Evolutionary conservation across 2,888 invertebrate species (phyloP), one percentile per base, ranked within the genome.

Genomic region (Nephrotoma guestfalica): DNA sequence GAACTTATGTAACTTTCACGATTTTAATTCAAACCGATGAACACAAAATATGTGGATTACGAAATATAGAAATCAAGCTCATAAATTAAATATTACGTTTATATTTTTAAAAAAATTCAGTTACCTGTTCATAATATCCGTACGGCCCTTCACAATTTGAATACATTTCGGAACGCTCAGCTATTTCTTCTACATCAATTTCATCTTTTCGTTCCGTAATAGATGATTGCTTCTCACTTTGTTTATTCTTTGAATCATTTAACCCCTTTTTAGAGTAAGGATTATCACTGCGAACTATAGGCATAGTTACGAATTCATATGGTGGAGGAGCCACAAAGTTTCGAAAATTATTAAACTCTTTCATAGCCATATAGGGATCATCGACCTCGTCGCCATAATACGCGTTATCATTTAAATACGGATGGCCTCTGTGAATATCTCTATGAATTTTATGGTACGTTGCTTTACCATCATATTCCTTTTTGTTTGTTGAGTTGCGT

Each of bases 271-370:
- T 88, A 86, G 40, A 15, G 15, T 18, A 13, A 15, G 41, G 11
- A 88, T 90, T 90, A 71, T 71, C 71, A 11, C 30, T 71, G 86
- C 89, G 89, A 86, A 88, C 89, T 86, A 88, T 88, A 86, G 89
- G 89, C 88, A 89, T 88, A 30, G 90, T 88, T 15, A 89, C 88
- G 87, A 88, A 89, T 83, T 90, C 89, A 30, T 89, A 88, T 6
- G 88, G 87, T 1, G 89, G 88, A 9, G 89, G 88, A 40, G 84
- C 84, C 13, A 41, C 84, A 41, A 84, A 84, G 41, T 84, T 84
- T 6, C 84, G 41, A 41, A 84, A 41, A 42, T 42, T 84, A 41
- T 84, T 84, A n/a, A 15, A 84, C 6, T 84, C 84, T 9, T 84
- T 84, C 84, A 84, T 15, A 41, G 84, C 7, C 84, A 84, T 84